Evolutionary conservation across 2,888 invertebrate genomes (phyloP), one percentile per base, ranked within the genome.

Genomic region (Petrolisthes manimaculis): DNA sequence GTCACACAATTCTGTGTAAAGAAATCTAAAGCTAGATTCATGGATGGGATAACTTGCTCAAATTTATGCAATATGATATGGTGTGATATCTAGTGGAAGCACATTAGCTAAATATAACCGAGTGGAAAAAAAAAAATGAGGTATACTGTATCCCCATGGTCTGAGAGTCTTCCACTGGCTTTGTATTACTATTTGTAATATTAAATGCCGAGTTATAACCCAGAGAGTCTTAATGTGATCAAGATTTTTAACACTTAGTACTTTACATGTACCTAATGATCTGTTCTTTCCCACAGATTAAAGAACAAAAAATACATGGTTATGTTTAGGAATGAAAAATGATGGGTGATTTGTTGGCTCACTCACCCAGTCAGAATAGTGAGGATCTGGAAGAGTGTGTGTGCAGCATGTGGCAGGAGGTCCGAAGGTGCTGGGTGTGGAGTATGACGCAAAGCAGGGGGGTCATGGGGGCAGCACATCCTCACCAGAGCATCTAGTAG

Each of bases 401-500:
- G 88, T 0, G 89, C 85, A 51, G 90, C 89, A 54, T 87, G 88
- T 5, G 89, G 90, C 6, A 90, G 81, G 54, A 90, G 88, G 67
- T 90, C 89, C 4, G 86, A 71, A 18, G 90, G 90, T 8, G 90
- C 87, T n/a, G 90, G 88, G 54, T 89, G 89, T 4, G 89, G 89
- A 5, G 89, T 89, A 78, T 90, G 90, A 21, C 86, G 86, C 53
- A 87, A 69, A n/a, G 89, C 77, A 53, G 89, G 89, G 37, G 89
- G 87, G 84, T 90, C 89, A 21, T 86, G 84, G 14, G 89, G 90
- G 37, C 92, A 92, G 85, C 93, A 93, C 90, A 94, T 92, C 54
- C 92, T 92, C 91, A 93, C 93, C 74, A 95, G 92, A 12, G 94
- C 92, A 0, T 93, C 93, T 71, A 95, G 92, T 56, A 95, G 92